phyloP scores from a whole-genome alignment of 2,113 vertebrate species.

The Elgaria multicarinata region DNA sequence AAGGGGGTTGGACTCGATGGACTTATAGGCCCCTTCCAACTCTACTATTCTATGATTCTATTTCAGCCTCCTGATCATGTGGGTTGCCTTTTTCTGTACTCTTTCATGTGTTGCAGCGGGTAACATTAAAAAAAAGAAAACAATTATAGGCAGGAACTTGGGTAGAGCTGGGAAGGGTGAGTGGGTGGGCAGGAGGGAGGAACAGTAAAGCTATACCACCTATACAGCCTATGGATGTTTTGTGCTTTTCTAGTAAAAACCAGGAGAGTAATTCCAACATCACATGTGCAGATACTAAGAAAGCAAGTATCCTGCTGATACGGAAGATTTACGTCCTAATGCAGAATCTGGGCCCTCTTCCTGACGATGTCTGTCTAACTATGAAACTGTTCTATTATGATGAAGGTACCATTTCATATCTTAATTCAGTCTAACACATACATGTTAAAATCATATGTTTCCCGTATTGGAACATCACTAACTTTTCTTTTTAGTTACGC shows the following conservation, averaged over 20 bases:
- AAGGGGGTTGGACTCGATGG: no score
- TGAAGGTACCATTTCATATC: slow-evolving; percentile 78
- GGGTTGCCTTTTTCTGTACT: neutral
- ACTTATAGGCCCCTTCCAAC: no score
- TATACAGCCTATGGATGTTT: neutral
- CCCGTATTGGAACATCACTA: neutral
- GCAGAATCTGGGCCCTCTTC: slow-evolving; percentile 92
- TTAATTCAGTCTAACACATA: neutral
- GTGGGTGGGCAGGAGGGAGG: no score
- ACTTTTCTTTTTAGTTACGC: slow-evolving; percentile 83
- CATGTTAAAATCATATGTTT: neutral
- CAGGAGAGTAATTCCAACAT: slow-evolving; percentile 65
- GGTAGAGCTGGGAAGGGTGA: neutral
- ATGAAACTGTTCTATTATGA: slow-evolving; percentile 97
- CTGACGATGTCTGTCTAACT: slow-evolving; percentile 87
- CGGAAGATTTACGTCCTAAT: slow-evolving; percentile 94
- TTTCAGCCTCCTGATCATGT: neutral
- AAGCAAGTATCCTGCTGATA: slow-evolving; percentile 90
- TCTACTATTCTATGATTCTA: no score
- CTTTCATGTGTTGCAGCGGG: no score
- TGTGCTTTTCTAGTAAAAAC: slow-evolving; percentile 68
- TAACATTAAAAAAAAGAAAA: neutral
- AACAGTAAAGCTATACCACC: neutral
- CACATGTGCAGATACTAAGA: slow-evolving; percentile 83
- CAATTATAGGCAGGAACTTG: neutral